Conservation (phyloP, 2,113 vertebrate species). For the Pseudorasbora parva region DNA sequence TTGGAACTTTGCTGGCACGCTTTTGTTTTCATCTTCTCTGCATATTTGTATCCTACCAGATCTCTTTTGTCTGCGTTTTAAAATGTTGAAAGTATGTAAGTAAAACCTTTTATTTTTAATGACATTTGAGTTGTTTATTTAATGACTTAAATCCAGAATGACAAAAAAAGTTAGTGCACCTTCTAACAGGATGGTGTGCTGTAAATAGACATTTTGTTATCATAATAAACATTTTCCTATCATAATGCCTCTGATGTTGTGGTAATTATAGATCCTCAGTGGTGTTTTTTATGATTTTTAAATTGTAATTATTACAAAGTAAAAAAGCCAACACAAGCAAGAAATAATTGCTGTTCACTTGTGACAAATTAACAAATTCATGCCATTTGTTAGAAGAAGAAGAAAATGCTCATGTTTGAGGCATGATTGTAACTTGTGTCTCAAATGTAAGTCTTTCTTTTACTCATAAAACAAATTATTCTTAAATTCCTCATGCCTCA, state of each 20-base stretch:
- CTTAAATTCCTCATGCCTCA: neutral
- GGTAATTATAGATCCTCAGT: neutral
- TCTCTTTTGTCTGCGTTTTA: constrained; percentile 31
- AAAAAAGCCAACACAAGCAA: neutral
- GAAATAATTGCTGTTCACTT: neutral
- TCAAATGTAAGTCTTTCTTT: neutral
- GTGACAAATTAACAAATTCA: neutral
- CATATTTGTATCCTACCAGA: constrained; percentile 2
- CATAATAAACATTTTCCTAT: constrained; percentile 60
- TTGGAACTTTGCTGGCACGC: neutral
- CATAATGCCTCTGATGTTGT: neutral
- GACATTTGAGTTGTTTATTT: constrained; percentile 51
- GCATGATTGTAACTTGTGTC: neutral
- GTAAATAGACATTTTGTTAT: constrained; percentile 55
- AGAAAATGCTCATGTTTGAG: neutral
- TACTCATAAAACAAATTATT: neutral
- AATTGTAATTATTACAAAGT: neutral
- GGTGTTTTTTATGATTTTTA: neutral
- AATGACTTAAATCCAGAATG: constrained; percentile 37
- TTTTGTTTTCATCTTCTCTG: neutral
- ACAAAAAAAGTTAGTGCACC: constrained; percentile 1
- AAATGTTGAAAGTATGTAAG: constrained; percentile 12
- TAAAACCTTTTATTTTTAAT: constrained; percentile 52
- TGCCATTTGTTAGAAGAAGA: neutral
- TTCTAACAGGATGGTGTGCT: constrained; percentile 27